Percentiles rank a stretch among this genome's conserved stretches.
Conservation (phyloP, 1,140 invertebrate species). For the Aphaenogaster floridana region DNA sequence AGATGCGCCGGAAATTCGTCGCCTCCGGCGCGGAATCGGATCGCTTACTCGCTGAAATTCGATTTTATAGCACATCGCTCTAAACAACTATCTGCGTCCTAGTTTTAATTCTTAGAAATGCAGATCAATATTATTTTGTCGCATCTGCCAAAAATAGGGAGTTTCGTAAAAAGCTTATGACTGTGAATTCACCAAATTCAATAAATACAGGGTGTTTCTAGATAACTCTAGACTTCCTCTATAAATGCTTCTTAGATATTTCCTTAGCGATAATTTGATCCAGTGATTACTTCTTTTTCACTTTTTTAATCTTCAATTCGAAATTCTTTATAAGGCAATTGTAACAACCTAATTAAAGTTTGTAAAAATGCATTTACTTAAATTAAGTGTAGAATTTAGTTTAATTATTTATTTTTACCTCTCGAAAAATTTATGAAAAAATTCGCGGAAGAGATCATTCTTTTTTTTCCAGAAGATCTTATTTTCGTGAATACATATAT, state of each 20-base stretch:
- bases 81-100: slow-evolving; percentile 2
- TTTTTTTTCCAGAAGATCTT: neutral
- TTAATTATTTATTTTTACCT: neutral
- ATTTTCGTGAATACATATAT: neutral
- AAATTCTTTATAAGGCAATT: neutral
- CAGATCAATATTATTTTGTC: slow-evolving; percentile 54
- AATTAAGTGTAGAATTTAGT: neutral
- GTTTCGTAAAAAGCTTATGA: neutral
- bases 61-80: slow-evolving; percentile 6
- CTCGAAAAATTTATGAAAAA: neutral
- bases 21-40: slow-evolving; percentile 47
- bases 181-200: slow-evolving; percentile 38
- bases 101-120: slow-evolving; percentile 49
- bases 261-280: neutral
- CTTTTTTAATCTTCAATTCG: neutral
- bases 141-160: slow-evolving; percentile 45
- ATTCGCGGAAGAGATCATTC: neutral
- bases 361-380: neutral
- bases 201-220: slow-evolving; percentile 25
- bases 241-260: neutral
- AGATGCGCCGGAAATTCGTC: slow-evolving; percentile 64
- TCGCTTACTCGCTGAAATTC: slow-evolving; percentile 57
- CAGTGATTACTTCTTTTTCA: neutral
- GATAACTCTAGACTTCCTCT: neutral
- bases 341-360: neutral